phyloP scores from a whole-genome alignment of 2,888 invertebrate genomes.

The Dasysyrphus tricinctus region DNA sequence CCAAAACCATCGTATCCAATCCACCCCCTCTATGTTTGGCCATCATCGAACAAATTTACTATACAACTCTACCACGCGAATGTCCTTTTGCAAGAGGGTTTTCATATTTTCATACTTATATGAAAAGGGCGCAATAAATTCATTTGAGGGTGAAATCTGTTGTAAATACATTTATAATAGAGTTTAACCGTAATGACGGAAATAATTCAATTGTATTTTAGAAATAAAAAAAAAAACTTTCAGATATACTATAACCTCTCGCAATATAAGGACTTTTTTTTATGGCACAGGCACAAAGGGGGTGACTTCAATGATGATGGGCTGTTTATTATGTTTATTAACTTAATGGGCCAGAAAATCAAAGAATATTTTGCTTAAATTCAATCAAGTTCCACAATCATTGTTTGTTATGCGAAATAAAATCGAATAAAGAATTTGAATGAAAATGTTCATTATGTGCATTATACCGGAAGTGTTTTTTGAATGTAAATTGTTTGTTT shows the following conservation, averaged over 20 bases:
- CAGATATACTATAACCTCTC: background rate
- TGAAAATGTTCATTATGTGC: background rate
- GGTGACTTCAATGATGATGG: constrained; percentile 34
- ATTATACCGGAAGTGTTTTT: constrained; percentile 28
- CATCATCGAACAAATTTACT: constrained; percentile 8
- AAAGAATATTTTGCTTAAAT: constrained; percentile 65
- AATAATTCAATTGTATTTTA: constrained; percentile 71
- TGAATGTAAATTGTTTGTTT: background rate
- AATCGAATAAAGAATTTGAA: constrained; percentile 29
- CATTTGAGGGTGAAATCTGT: constrained; percentile 60
- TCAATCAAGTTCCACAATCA: constrained; percentile 46
- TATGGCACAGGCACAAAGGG: background rate
- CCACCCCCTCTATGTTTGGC: constrained; percentile 31
- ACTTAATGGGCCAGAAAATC: constrained; percentile 71
- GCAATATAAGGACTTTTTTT: background rate
- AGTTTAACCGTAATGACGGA: constrained; percentile 70
- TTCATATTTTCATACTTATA: background rate
- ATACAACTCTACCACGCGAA: constrained; percentile 1
- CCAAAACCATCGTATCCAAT: background rate
- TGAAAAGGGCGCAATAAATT: constrained; percentile 43
- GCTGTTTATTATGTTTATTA: constrained; percentile 67
- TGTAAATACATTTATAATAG: constrained; percentile 71
- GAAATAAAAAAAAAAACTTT: constrained; percentile 30
- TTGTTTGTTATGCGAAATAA: constrained; percentile 15
- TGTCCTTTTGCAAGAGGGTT: constrained; percentile 53